Percentiles rank a stretch among this genome's conserved stretches.
These are phyloP conservation scores for Clitarchus hookeri DNA, from an alignment of 2,888 invertebrate species.

Conservation along the genomic window DNA sequence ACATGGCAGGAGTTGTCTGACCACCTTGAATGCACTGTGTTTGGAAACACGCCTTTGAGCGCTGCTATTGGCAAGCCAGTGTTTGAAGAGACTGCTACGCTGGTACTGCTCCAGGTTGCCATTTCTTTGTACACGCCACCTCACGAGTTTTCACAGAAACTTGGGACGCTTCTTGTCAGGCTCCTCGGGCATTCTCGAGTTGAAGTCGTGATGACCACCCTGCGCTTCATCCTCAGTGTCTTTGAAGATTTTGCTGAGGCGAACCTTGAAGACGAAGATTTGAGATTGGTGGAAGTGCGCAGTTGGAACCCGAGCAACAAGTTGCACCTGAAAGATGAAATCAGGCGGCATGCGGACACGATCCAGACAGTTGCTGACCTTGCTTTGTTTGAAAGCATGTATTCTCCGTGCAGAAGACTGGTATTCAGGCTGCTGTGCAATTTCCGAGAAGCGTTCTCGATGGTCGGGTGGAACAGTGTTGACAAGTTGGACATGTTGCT, in stretches of 20 bases:
- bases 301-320: constrained; percentile 18
- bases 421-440: constrained; percentile 3
- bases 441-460: not conserved
- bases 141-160: not conserved
- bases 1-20: not conserved
- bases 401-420: not conserved
- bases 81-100: not conserved
- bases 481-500: not conserved
- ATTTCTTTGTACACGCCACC: not conserved
- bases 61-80: not conserved
- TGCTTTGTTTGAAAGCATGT: not conserved
- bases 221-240: not conserved
- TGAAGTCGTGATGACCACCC: not conserved
- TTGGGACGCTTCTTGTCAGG: not conserved
- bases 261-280: constrained; percentile 1
- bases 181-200: not conserved
- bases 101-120: not conserved
- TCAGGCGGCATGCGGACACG: not conserved
- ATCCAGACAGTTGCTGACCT: constrained; percentile 17
- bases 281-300: not conserved
- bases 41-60: not conserved
- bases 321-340: not conserved
- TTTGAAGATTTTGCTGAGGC: not conserved
- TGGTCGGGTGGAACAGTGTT: not conserved
- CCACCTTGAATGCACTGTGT: not conserved